Conservation (phyloP, 2,113 vertebrate species). For the Nanorana parkeri region DNA sequence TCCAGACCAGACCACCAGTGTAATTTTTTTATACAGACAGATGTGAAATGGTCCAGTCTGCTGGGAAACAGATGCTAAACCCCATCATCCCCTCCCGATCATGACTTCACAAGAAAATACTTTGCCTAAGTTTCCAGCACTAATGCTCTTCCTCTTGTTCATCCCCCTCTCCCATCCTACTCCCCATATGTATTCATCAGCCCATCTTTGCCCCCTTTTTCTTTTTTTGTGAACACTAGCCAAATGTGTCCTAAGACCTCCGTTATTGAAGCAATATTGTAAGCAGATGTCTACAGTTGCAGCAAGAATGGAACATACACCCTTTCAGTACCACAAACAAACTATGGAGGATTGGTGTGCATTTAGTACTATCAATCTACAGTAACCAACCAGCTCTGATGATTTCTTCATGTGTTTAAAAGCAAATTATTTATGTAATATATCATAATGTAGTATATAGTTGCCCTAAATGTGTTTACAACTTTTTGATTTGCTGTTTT, state of each 20-base stretch:
- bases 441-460: background rate
- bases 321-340: conserved; percentile 34
- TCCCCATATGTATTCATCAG: background rate
- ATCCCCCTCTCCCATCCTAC: background rate
- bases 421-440: no score
- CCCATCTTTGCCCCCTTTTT: conserved; percentile 26
- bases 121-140: background rate
- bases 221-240: conserved; percentile 60
- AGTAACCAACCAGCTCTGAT: background rate
- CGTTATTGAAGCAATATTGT: conserved; percentile 68
- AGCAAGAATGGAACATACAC: conserved; percentile 68
- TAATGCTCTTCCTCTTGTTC: background rate
- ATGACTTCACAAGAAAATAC: background rate
- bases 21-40: conserved; percentile 15
- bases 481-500: background rate
- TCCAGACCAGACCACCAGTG: background rate
- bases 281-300: conserved; percentile 74
- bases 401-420: background rate
- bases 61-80: conserved; percentile 49
- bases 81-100: conserved; percentile 17
- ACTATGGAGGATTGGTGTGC: background rate
- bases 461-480: background rate
- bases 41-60: conserved; percentile 28
- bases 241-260: conserved; percentile 69
- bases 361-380: background rate